These are phyloP conservation scores for Peromyscus attwateri DNA, from an alignment of 2,797 vertebrate species.

Conservation along the genomic window DNA sequence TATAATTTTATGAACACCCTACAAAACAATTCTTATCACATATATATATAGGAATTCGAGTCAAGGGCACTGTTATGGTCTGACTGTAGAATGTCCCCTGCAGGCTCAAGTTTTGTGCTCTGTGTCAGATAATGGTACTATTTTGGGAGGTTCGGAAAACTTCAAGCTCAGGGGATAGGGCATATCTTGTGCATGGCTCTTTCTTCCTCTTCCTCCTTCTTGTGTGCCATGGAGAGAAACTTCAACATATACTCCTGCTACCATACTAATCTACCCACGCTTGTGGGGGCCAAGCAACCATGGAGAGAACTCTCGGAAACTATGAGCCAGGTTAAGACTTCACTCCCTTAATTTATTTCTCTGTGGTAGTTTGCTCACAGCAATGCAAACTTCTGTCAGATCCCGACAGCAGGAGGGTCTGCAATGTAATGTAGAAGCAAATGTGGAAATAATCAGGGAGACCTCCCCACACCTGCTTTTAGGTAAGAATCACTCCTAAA, in stretches of 20 bases:
- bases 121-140: background rate
- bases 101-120: background rate
- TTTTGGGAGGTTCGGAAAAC: background rate
- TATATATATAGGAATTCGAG: background rate
- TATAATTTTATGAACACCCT: background rate
- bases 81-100: background rate
- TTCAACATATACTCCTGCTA: background rate
- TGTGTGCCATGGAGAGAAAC: background rate
- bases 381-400: background rate
- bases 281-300: background rate
- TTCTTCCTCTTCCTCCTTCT: background rate
- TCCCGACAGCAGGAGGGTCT: background rate
- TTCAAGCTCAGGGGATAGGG: background rate
- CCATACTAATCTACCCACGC: too few relatives aligned
- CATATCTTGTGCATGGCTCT: background rate
- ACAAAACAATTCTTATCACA: background rate
- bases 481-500: background rate
- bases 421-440: background rate
- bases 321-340: background rate
- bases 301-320: background rate
- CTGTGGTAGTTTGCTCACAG: background rate
- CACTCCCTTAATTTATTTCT: background rate
- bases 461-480: background rate
- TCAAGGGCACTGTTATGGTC: background rate
- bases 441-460: background rate